These are phyloP conservation scores for Ricordea florida DNA, from an alignment of 92 coral and sea anemone species.

Conservation along the genomic window DNA sequence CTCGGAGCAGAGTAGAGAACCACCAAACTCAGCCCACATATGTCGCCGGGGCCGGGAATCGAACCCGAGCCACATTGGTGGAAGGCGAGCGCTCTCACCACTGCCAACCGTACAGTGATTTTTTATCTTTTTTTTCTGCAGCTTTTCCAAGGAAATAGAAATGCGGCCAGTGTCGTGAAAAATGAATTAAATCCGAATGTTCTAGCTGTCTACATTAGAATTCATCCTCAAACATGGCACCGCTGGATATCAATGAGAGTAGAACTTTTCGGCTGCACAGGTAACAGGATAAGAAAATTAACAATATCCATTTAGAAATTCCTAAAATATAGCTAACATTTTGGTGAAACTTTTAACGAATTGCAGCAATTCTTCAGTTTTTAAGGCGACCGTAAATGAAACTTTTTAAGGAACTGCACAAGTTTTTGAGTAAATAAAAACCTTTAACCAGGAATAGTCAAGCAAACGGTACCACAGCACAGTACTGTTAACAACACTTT, in stretches of 20 bases:
- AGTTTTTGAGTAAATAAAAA: too few species aligned
- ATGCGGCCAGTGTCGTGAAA: not conserved
- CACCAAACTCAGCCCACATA: too few species aligned
- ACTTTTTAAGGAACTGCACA: too few species aligned
- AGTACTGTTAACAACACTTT: too few species aligned
- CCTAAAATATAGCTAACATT: not conserved
- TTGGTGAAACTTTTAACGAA: not conserved
- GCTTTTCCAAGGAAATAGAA: not conserved
- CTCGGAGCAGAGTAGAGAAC: too few species aligned
- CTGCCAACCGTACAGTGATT: not conserved
- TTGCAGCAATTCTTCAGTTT: not conserved
- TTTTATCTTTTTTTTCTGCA: not conserved
- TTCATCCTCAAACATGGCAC: constrained; percentile 8
- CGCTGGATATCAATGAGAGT: constrained; percentile 16
- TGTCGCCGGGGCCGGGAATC: too few species aligned
- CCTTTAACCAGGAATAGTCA: too few species aligned
- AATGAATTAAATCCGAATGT: not conserved
- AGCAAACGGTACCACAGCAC: too few species aligned
- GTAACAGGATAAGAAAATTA: not conserved
- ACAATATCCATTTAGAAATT: not conserved
- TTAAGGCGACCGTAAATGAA: too few species aligned
- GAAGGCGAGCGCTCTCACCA: too few species aligned
- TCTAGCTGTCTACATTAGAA: not conserved
- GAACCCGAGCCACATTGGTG: too few species aligned
- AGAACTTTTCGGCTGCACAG: constrained; percentile 11